Percentiles rank a stretch among this genome's conserved stretches.
Conservation (phyloP, 2,113 vertebrate species). For the Pipa parva region DNA sequence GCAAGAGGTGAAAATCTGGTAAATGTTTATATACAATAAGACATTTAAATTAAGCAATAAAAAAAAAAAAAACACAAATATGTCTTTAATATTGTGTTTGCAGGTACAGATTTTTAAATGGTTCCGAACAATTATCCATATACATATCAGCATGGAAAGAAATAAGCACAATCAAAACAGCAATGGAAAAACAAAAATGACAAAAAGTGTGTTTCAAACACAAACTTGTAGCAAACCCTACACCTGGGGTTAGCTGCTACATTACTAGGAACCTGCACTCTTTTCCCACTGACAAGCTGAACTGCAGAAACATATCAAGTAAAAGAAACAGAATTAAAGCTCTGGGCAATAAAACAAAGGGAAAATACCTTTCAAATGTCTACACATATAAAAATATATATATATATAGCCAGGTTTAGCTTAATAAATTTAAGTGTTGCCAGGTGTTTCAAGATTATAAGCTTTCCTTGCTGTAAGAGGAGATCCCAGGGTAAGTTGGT, state of each 20-base stretch:
- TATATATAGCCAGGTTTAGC: not conserved
- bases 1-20: no score
- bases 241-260: not conserved
- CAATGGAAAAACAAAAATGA: not conserved
- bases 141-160: slow-evolving; percentile 1
- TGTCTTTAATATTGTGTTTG: slow-evolving; percentile 19
- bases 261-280: not conserved
- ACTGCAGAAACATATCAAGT: not conserved
- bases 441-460: not conserved
- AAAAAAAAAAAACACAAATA: not conserved
- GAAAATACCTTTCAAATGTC: not conserved
- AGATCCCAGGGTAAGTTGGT: slow-evolving; percentile 1
- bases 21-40: no score
- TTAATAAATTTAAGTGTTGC: not conserved
- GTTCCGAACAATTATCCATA: slow-evolving; percentile 5
- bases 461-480: not conserved
- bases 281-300: not conserved
- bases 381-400: not conserved
- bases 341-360: not conserved
- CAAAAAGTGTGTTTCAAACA: not conserved
- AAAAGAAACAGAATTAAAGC: not conserved
- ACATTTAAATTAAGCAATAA: no score
- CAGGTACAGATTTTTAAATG: slow-evolving; percentile 1
- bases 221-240: not conserved
- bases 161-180: not conserved